phyloP scores from a whole-genome alignment of 2,888 invertebrate genomes.

The Stenodema calcarata region DNA sequence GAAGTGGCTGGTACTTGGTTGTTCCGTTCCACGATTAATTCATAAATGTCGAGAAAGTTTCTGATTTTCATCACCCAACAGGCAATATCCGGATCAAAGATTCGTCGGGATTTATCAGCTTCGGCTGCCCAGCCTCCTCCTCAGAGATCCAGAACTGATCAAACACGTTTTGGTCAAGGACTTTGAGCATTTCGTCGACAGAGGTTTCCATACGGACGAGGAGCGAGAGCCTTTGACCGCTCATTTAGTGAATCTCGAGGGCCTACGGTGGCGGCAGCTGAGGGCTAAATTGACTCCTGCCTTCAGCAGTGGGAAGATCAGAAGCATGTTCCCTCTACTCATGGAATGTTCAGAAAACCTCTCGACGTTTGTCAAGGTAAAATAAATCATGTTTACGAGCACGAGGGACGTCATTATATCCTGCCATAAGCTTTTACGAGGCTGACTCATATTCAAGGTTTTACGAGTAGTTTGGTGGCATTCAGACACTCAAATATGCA shows the following conservation, averaged over 20 bases:
- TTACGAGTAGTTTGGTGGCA: no score
- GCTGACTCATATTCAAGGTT: no score
- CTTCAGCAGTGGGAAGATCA: constrained; percentile 67
- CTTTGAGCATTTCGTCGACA: constrained; percentile 64
- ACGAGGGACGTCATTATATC: neutral
- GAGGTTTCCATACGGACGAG: constrained; percentile 62
- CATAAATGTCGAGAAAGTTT: no score
- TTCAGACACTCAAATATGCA: no score
- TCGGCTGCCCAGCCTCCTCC: constrained; percentile 63
- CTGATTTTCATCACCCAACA: constrained; percentile 6
- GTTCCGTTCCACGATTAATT: no score
- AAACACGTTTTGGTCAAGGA: constrained; percentile 64
- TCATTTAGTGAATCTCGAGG: constrained; percentile 63
- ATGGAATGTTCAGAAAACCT: constrained; percentile 61
- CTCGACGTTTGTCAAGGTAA: constrained; percentile 59
- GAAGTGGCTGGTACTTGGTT: no score
- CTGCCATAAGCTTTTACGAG: no score
- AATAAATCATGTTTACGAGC: no score
- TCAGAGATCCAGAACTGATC: constrained; percentile 63
- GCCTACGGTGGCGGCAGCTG: constrained; percentile 65
- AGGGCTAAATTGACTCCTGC: constrained; percentile 65
- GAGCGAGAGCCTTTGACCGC: constrained; percentile 61
- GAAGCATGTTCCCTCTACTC: constrained; percentile 64
- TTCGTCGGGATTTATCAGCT: constrained; percentile 65
- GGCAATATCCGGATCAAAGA: constrained; percentile 57